Percentiles rank a stretch among this genome's conserved stretches.
phyloP scores from a whole-genome alignment of 2,888 invertebrate species.

The Anthophora plumipes region DNA sequence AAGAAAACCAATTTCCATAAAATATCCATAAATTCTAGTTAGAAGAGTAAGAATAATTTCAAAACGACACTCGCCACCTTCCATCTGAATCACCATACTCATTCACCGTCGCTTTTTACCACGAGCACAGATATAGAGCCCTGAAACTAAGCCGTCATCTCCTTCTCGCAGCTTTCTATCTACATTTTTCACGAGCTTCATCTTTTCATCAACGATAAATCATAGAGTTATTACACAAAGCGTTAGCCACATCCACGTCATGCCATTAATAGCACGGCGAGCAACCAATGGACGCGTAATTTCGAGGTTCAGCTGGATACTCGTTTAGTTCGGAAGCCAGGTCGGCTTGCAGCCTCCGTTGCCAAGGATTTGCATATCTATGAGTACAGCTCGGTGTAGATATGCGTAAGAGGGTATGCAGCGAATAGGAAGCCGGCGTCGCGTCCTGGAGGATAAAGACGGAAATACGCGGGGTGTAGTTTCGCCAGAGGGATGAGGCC shows the following conservation, averaged over 20 bases:
- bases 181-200: neutral
- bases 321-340: constrained; percentile 39
- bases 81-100: too few species aligned
- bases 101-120: neutral
- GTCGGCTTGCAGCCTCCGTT: constrained; percentile 25
- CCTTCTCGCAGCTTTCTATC: neutral
- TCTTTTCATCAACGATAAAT: neutral
- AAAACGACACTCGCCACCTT: too few species aligned
- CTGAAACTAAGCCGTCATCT: neutral
- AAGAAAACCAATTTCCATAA: too few species aligned
- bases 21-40: too few species aligned
- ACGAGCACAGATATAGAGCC: too few species aligned
- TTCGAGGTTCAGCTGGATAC: constrained; percentile 34
- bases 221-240: constrained; percentile 1
- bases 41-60: too few species aligned
- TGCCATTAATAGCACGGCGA: constrained; percentile 17
- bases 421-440: constrained; percentile 35
- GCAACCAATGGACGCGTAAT: constrained; percentile 28
- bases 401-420: constrained; percentile 26
- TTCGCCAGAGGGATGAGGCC: neutral
- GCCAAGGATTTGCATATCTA: constrained; percentile 60
- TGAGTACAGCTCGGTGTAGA: constrained; percentile 35
- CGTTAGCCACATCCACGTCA: neutral
- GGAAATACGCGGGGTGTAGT: constrained; percentile 5
- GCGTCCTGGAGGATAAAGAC: constrained; percentile 35